phyloP scores from a whole-genome alignment of 2,113 vertebrate genomes.

The Mobula hypostoma region DNA sequence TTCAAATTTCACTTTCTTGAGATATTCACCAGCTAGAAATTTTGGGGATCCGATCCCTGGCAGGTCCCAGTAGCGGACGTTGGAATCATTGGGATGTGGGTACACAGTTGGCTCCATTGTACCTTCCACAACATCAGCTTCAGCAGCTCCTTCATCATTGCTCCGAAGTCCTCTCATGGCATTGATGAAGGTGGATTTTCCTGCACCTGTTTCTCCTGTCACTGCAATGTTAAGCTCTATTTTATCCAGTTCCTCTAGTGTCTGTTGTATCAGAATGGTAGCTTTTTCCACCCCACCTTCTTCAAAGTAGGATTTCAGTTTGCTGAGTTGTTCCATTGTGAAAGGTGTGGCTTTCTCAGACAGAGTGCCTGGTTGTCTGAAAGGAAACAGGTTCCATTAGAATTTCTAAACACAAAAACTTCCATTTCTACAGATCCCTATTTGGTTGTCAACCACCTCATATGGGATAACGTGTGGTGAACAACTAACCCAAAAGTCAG shows the following conservation, averaged over 20 bases:
- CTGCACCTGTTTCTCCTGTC: not conserved
- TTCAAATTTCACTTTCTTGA: conserved; percentile 36
- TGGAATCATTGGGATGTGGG: not conserved
- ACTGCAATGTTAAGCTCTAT: not conserved
- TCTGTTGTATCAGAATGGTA: conserved; percentile 48
- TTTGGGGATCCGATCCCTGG: not conserved
- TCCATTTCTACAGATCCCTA: not conserved
- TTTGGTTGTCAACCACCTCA: too few species aligned
- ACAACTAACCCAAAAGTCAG: too few species aligned
- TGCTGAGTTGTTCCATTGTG: conserved; percentile 35
- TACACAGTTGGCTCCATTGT: conserved; percentile 8
- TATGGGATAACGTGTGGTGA: too few species aligned
- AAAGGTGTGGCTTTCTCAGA: not conserved
- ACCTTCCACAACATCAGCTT: conserved; percentile 40
- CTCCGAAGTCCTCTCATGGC: not conserved
- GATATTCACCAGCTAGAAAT: not conserved
- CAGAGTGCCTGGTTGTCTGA: not conserved
- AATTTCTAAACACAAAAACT: not conserved
- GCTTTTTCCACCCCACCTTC: conserved; percentile 52
- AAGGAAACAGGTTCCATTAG: not conserved
- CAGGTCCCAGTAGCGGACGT: not conserved
- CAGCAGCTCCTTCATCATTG: conserved; percentile 38
- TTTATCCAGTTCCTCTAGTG: conserved; percentile 49
- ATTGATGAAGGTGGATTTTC: conserved; percentile 11
- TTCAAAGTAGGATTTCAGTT: conserved; percentile 52